phyloP scores from a whole-genome alignment of 2,888 invertebrate genomes.

The Microplitis deprimator region DNA sequence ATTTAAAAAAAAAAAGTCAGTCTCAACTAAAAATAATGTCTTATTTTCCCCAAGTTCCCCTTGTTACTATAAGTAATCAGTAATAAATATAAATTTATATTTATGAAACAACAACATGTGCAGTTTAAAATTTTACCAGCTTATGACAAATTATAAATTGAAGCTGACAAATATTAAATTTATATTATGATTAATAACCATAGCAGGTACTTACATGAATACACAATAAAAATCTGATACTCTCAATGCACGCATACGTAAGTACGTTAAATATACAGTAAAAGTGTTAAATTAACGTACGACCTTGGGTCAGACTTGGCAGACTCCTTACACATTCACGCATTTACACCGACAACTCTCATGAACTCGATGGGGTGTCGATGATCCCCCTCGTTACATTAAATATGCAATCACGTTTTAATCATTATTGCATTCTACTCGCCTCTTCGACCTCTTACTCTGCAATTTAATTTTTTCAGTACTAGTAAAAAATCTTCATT shows the following conservation, averaged over 20 bases:
- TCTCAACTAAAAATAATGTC: no score
- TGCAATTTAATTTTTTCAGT: slow-evolving; percentile 36
- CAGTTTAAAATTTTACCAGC: no score
- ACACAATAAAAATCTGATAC: not conserved
- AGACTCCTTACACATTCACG: slow-evolving; percentile 36
- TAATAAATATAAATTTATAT: no score
- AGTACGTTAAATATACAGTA: slow-evolving; percentile 8
- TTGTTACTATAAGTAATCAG: no score
- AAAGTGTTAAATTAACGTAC: slow-evolving; percentile 9
- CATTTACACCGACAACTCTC: slow-evolving; percentile 8
- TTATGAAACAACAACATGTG: no score
- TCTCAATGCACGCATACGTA: not conserved
- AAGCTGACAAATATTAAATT: no score
- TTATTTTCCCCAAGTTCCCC: no score
- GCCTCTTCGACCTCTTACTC: not conserved
- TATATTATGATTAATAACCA: not conserved
- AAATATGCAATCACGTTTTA: slow-evolving; percentile 35
- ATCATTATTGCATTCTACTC: slow-evolving; percentile 38
- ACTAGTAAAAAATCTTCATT: not conserved
- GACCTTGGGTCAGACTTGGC: slow-evolving; percentile 33
- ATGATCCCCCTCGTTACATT: not conserved
- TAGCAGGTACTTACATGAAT: not conserved
- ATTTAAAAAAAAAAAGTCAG: no score
- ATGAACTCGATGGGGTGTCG: slow-evolving; percentile 26
- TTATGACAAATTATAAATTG: no score